Percentiles rank a stretch among this genome's conserved stretches.
Evolutionary conservation across 2,888 invertebrate species (phyloP).

Genomic region (Lasiommata megera): DNA sequence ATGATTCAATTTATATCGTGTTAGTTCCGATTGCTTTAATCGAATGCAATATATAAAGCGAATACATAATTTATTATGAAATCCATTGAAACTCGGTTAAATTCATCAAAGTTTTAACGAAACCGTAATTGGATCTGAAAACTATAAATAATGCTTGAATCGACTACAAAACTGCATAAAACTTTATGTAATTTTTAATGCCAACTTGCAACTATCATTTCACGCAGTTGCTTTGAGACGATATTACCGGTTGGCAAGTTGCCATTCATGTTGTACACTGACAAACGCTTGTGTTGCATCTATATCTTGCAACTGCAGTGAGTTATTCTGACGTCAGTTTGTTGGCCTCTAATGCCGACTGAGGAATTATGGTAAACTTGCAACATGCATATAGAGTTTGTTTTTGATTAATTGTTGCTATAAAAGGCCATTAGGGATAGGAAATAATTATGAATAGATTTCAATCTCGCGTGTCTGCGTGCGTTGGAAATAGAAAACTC

Average conservation of each 20-base stretch:
- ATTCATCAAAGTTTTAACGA: not conserved
- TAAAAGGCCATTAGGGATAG: not conserved
- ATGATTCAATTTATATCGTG: no score
- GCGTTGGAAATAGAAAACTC: no score
- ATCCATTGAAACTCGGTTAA: not conserved
- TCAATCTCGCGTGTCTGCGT: no score
- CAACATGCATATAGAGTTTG: not conserved
- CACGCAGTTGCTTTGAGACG: slow-evolving; percentile 33
- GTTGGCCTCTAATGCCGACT: not conserved
- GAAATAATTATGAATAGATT: no score
- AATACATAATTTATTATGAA: not conserved
- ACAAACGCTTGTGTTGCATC: slow-evolving; percentile 31
- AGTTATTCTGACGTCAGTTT: slow-evolving; percentile 1
- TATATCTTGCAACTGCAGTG: slow-evolving; percentile 28
- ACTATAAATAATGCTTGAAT: not conserved
- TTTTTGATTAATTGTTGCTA: not conserved
- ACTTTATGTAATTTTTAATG: slow-evolving; percentile 28
- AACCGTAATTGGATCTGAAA: slow-evolving; percentile 2
- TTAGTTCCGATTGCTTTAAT: no score
- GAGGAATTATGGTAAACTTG: not conserved
- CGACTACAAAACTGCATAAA: not conserved
- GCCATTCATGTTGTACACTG: slow-evolving; percentile 33
- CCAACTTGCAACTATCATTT: slow-evolving; percentile 33
- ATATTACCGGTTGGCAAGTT: slow-evolving; percentile 32
- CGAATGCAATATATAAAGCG: not conserved